Evolutionary conservation across 2,113 vertebrate species (phyloP).

Genomic region (Gobio gobio): DNA sequence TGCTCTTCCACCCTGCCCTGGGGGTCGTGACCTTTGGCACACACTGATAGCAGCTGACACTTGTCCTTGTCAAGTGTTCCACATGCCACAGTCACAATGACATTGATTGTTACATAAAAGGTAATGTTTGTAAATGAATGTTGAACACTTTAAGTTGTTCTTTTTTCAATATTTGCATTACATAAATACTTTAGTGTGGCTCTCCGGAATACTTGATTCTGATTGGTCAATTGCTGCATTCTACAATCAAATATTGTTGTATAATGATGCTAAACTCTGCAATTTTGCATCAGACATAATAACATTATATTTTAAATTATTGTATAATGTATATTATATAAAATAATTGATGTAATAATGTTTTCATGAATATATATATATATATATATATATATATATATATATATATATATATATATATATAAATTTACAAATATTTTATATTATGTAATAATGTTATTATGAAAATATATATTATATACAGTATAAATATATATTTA

Average conservation of each 20-base stretch:
- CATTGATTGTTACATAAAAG: not conserved
- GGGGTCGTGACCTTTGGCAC: slow-evolving; percentile 43
- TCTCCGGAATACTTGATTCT: not conserved
- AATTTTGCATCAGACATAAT: no score
- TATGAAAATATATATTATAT: no score
- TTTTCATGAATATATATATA: no score
- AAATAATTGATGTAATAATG: no score
- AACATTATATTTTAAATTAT: no score
- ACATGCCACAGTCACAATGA: not conserved
- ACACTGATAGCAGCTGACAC: slow-evolving; percentile 42
- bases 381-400: no score
- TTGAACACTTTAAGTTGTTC: not conserved
- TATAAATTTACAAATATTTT: no score
- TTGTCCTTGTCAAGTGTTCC: slow-evolving; percentile 5
- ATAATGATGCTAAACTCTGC: not conserved
- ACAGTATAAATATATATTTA: no score
- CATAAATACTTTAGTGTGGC: not conserved
- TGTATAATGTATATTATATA: no score
- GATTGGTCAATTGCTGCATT: not conserved
- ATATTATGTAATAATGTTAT: no score
- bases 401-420: no score
- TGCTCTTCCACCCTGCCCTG: not conserved
- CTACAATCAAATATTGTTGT: not conserved
- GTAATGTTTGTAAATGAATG: not conserved
- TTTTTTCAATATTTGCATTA: not conserved